Conservation (phyloP, 2,797 vertebrate genomes). For the Sciurus vulgaris region DNA sequence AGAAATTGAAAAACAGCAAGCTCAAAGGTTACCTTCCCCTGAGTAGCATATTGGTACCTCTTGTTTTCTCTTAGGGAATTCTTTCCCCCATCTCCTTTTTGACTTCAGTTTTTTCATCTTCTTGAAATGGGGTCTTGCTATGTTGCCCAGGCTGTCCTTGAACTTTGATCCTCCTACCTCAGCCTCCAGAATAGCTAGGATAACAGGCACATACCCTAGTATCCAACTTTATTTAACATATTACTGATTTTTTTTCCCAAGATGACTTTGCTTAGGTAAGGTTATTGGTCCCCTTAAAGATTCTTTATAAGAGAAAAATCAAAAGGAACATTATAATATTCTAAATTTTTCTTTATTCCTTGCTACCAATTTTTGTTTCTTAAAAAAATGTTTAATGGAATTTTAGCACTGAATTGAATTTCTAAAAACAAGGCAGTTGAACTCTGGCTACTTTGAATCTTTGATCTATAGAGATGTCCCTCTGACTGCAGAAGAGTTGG, state of each 20-base stretch:
- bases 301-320: not conserved
- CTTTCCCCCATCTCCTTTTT: not conserved
- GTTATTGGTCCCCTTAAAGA: not conserved
- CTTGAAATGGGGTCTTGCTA: not conserved
- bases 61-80: not conserved
- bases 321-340: not conserved
- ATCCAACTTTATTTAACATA: not conserved
- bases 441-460: not conserved
- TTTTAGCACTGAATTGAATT: not conserved
- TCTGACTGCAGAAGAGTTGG: constrained; percentile 94
- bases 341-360: not conserved
- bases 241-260: constrained; percentile 4
- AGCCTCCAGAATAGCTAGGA: not conserved
- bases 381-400: not conserved
- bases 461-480: constrained; percentile 92
- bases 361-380: constrained; percentile 19
- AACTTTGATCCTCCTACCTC: not conserved
- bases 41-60: not conserved
- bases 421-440: not conserved
- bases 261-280: constrained; percentile 13
- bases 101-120: not conserved
- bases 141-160: not conserved
- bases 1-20: not conserved
- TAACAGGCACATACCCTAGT: not conserved
- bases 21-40: not conserved